Percentiles rank a stretch among this genome's conserved stretches.
Conservation (phyloP, 1,140 invertebrate genomes). For the Drosophila ficusphila region DNA sequence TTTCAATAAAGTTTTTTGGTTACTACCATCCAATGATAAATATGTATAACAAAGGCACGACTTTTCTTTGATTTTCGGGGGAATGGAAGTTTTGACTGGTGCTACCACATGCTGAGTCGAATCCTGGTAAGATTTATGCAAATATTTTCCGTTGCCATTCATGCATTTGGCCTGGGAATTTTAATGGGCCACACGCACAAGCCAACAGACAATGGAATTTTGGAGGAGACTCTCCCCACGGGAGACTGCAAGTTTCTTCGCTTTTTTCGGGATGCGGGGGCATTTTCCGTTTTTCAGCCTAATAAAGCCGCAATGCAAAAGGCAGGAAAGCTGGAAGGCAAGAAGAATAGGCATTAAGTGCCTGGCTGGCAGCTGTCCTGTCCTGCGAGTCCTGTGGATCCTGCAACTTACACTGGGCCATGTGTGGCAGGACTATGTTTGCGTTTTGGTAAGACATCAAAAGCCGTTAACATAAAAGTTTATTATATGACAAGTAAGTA, state of each 20-base stretch:
- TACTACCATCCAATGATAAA: constrained; percentile 74
- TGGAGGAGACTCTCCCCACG: constrained; percentile 1
- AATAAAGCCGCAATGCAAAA: constrained; percentile 72
- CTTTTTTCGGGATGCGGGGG: constrained; percentile 28
- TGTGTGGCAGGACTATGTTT: constrained; percentile 51
- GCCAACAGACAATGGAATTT: constrained; percentile 35
- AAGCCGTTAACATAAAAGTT: constrained; percentile 79
- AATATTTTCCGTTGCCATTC: constrained; percentile 75
- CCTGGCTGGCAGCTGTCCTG: constrained; percentile 36
- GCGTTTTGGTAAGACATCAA: constrained; percentile 67
- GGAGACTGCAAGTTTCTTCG: constrained; percentile 48
- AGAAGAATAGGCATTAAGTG: constrained; percentile 62
- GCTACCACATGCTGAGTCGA: constrained; percentile 35
- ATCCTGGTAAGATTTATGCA: constrained; percentile 72
- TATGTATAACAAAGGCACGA: constrained; percentile 35
- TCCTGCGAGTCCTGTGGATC: background rate
- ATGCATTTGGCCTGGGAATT: constrained; percentile 66
- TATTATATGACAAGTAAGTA: constrained; percentile 82
- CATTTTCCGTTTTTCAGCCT: constrained; percentile 79
- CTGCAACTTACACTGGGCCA: constrained; percentile 30
- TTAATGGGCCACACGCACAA: constrained; percentile 64
- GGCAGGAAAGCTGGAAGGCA: constrained; percentile 33
- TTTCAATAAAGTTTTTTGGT: constrained; percentile 81
- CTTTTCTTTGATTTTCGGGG: constrained; percentile 17
- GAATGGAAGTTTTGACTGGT: background rate